A percentile compares a stretch with the other conserved stretches of the same genome.
phyloP scores from a whole-genome alignment of 53 echinoderm and acorn worm species.

The Temnopleurus reevesii region DNA sequence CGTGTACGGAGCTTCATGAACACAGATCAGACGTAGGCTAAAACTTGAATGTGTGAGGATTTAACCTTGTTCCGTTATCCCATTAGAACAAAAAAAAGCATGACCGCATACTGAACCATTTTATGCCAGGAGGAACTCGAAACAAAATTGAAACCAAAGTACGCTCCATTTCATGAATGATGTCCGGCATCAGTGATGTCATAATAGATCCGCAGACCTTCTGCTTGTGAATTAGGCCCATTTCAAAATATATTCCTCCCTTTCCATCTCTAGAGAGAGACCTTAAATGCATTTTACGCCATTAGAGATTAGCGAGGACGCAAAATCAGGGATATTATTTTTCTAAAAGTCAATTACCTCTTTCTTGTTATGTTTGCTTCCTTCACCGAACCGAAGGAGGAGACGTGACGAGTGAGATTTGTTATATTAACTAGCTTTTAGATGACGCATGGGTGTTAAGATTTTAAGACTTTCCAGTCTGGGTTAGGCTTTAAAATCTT shows the following conservation, averaged over 20 bases:
- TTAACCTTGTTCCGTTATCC: no score
- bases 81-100: no score
- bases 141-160: no score
- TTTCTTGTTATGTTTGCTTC: background rate
- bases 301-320: background rate
- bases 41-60: no score
- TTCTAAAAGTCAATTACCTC: background rate
- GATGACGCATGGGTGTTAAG: background rate
- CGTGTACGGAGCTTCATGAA: no score
- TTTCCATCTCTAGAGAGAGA: background rate
- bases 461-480: background rate
- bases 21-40: no score
- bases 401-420: background rate
- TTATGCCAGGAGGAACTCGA: no score
- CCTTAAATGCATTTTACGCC: background rate
- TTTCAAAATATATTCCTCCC: background rate
- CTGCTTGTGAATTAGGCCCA: background rate
- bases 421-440: conserved; percentile 7
- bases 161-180: no score
- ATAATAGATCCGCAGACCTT: background rate
- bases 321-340: conserved; percentile 7
- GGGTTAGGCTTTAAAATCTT: no score
- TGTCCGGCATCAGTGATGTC: no score
- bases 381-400: background rate
- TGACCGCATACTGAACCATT: no score